Conservation (phyloP, 2,888 invertebrate genomes). For the Thumatha senex region DNA sequence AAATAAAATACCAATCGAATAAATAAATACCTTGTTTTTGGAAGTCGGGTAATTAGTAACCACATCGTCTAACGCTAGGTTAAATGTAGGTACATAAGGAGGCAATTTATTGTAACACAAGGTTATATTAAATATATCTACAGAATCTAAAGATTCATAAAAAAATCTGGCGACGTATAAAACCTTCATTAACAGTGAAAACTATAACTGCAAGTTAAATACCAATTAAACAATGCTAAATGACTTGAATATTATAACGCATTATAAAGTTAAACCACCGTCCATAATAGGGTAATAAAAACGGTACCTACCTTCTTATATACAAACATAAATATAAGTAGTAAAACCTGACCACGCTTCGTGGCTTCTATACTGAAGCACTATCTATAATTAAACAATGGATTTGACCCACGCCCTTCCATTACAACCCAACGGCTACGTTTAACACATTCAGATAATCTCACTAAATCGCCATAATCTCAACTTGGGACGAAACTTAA, state of each 20-base stretch:
- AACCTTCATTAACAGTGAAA: constrained; percentile 5
- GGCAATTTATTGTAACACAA: not conserved
- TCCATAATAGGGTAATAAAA: constrained; percentile 42
- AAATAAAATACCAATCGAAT: too few species aligned
- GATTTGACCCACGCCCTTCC: constrained; percentile 63
- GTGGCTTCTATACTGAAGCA: constrained; percentile 55
- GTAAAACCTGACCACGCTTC: constrained; percentile 47
- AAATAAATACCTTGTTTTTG: too few species aligned
- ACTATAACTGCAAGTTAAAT: constrained; percentile 17
- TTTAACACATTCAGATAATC: constrained; percentile 80
- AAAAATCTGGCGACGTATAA: constrained; percentile 2
- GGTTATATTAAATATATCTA: not conserved
- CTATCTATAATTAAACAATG: constrained; percentile 78
- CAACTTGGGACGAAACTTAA: constrained; percentile 71
- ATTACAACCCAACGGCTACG: constrained; percentile 68
- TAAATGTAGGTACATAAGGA: not conserved
- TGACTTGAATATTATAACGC: constrained; percentile 29
- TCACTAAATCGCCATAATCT: constrained; percentile 77
- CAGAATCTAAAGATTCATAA: not conserved
- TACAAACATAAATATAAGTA: constrained; percentile 50
- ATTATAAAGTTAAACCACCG: constrained; percentile 37
- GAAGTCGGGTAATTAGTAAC: too few species aligned
- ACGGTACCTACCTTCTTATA: constrained; percentile 38
- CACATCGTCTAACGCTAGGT: too few species aligned
- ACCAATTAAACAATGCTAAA: not conserved